Evolutionary conservation across 2,888 invertebrate species (phyloP).

Genomic region (Orchesellides sinensis): DNA sequence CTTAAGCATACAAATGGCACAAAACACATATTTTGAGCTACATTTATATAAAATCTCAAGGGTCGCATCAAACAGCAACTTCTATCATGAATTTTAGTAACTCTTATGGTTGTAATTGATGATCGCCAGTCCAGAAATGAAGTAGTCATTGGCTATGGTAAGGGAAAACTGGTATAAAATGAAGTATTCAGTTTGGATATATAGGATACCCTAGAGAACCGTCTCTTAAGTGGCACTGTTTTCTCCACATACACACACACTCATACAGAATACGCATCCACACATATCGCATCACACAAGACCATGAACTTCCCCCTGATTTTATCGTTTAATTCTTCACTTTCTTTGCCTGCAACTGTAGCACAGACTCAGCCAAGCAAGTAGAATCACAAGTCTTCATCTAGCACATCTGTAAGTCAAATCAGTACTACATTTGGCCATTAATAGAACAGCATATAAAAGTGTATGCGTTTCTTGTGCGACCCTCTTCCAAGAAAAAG

Average conservation of each 20-base stretch:
- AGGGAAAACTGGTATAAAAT: conserved; percentile 15
- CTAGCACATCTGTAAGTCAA: too few species aligned
- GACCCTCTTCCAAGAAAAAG: too few species aligned
- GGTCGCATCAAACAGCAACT: conserved; percentile 64
- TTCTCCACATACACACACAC: conserved; percentile 13
- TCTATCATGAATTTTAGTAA: conserved; percentile 69
- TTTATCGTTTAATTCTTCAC: conserved; percentile 44
- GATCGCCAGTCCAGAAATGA: conserved; percentile 65
- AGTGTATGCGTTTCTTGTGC: too few species aligned
- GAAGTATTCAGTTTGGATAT: neutral
- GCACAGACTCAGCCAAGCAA: neutral
- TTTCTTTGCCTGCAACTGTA: neutral
- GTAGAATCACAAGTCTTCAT: too few species aligned
- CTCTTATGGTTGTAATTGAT: conserved; percentile 69
- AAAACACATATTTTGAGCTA: conserved; percentile 9
- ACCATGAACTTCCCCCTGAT: conserved; percentile 56
- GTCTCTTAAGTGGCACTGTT: conserved; percentile 61
- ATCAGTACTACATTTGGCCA: too few species aligned
- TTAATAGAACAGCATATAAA: too few species aligned
- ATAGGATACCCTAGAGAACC: conserved; percentile 64
- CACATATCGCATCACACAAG: conserved; percentile 22
- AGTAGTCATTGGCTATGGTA: conserved; percentile 54
- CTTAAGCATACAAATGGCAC: neutral
- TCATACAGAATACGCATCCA: neutral
- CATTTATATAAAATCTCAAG: conserved; percentile 42